Evolutionary conservation across 2,797 vertebrate species (phyloP).

Genomic region (Bryconaethiops microstoma): DNA sequence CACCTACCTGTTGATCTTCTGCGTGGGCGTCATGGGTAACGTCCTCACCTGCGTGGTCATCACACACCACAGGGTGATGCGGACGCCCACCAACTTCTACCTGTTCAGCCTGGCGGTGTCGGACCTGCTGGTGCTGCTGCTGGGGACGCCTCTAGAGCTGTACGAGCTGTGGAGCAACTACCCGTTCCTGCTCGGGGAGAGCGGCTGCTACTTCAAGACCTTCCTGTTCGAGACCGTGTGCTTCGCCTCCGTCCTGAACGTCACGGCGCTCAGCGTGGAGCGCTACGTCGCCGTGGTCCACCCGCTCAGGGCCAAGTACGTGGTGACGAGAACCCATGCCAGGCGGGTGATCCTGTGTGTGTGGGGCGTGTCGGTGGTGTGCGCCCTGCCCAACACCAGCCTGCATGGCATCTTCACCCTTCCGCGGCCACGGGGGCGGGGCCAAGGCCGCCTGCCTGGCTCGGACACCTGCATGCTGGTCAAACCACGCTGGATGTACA

Average conservation of each 20-base stretch:
- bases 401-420: constrained; percentile 84
- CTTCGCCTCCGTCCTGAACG: constrained; percentile 92
- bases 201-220: constrained; percentile 90
- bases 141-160: constrained; percentile 93
- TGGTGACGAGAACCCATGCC: constrained; percentile 86
- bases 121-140: constrained; percentile 89
- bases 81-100: constrained; percentile 93
- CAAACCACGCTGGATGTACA: constrained; percentile 84
- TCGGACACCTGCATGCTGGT: constrained; percentile 84
- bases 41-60: constrained; percentile 88
- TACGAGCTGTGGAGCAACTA: constrained; percentile 95
- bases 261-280: constrained; percentile 91
- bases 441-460: constrained; percentile 64
- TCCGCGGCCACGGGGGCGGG: constrained; percentile 58
- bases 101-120: constrained; percentile 92
- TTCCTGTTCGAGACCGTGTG: constrained; percentile 92
- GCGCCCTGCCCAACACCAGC: constrained; percentile 92
- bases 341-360: constrained; percentile 84
- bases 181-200: constrained; percentile 85
- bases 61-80: constrained; percentile 87
- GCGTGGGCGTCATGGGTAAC: constrained; percentile 87
- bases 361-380: constrained; percentile 86
- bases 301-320: constrained; percentile 87
- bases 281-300: constrained; percentile 93
- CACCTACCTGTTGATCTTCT: constrained; percentile 87